phyloP scores from a whole-genome alignment of 2,797 vertebrate species.

The Lacerta agilis region DNA sequence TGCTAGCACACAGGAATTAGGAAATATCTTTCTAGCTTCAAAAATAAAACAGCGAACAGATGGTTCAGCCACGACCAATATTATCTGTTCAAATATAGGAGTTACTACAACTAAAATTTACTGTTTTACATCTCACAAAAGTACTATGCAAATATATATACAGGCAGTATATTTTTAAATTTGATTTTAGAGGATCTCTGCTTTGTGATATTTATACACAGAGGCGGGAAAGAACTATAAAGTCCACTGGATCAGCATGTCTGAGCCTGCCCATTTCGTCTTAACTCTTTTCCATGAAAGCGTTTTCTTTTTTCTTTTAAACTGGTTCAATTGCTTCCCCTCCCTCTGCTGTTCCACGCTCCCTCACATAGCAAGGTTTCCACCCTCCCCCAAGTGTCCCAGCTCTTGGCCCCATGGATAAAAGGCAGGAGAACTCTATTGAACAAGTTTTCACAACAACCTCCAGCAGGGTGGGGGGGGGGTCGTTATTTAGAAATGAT shows the following conservation, averaged over 20 bases:
- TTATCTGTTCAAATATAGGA: neutral
- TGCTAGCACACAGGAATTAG: neutral
- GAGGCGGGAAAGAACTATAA: neutral
- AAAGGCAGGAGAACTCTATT: constrained; percentile 39
- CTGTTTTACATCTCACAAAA: neutral
- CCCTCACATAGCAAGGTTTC: neutral
- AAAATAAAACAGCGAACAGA: neutral
- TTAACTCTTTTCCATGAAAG: neutral
- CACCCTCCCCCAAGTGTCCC: neutral
- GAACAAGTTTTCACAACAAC: constrained; percentile 1
- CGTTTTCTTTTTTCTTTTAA: neutral
- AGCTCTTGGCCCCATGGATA: neutral
- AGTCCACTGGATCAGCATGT: neutral
- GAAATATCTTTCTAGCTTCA: neutral
- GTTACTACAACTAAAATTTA: neutral
- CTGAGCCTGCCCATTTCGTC: neutral
- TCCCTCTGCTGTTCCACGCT: neutral
- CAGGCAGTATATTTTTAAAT: neutral
- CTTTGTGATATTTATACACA: neutral
- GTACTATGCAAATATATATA: neutral
- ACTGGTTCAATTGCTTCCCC: neutral
- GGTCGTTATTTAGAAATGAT: constrained; percentile 28
- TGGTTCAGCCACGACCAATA: neutral
- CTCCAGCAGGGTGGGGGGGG: constrained; percentile 39
- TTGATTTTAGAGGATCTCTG: no score